Percentiles rank a stretch among this genome's conserved stretches.
phyloP scores from a whole-genome alignment of 2,888 invertebrate species.

The Andrena haemorrhoa region DNA sequence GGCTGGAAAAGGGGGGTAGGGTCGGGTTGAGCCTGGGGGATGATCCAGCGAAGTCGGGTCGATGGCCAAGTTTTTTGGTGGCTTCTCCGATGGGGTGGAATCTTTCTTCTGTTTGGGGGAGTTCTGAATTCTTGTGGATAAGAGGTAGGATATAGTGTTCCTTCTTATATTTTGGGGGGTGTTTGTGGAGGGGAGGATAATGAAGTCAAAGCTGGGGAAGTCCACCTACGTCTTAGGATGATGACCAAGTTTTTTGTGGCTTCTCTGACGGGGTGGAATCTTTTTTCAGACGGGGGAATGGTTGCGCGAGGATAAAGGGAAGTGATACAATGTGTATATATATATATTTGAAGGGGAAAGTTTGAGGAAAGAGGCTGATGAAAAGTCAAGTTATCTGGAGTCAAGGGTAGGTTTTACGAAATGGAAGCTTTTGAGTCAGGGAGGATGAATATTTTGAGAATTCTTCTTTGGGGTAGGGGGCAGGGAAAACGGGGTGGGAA shows the following conservation, averaged over 20 bases:
- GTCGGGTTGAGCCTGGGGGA: not conserved
- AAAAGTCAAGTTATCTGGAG: too few species aligned
- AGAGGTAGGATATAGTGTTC: not conserved
- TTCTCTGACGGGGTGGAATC: not conserved
- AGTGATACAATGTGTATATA: not conserved
- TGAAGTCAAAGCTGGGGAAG: too few species aligned
- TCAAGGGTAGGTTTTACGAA: too few species aligned
- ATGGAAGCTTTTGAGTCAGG: too few species aligned
- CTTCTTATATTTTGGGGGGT: too few species aligned
- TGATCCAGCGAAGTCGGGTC: not conserved
- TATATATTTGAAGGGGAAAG: not conserved
- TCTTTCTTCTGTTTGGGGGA: not conserved
- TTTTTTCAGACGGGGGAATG: not conserved
- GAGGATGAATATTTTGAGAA: too few species aligned
- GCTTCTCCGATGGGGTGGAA: not conserved
- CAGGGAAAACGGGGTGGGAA: too few species aligned
- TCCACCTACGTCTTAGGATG: not conserved
- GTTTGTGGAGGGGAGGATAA: too few species aligned
- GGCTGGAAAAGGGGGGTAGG: conserved; percentile 18
- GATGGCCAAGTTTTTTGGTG: not conserved
- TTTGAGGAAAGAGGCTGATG: too few species aligned
- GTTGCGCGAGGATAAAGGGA: too few species aligned
- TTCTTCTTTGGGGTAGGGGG: too few species aligned
- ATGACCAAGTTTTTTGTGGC: not conserved
- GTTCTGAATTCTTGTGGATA: not conserved